Conservation (phyloP, 2,888 invertebrate genomes). For the Napeogenes sylphis region DNA sequence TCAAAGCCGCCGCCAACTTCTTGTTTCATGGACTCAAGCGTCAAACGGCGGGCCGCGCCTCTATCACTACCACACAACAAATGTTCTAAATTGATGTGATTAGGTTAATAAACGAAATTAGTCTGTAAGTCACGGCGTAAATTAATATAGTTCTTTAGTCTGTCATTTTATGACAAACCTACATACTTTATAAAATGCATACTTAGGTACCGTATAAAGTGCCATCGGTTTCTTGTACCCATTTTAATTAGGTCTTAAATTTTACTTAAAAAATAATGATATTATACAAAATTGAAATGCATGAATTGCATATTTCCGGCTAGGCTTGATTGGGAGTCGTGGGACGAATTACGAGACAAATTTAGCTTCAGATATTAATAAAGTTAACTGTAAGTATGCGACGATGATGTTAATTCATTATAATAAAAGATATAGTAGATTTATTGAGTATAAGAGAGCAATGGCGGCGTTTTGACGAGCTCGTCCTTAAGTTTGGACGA, state of each 20-base stretch:
- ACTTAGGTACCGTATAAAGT: conserved; percentile 65
- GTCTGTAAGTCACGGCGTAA: conserved; percentile 71
- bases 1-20: conserved; percentile 83
- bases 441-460: conserved; percentile 44
- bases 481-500: neutral
- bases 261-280: conserved; percentile 39
- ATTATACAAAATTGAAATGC: conserved; percentile 30
- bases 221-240: conserved; percentile 68
- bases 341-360: conserved; percentile 37
- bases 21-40: conserved; percentile 82
- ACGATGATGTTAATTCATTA: conserved; percentile 42
- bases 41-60: conserved; percentile 63
- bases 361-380: conserved; percentile 47
- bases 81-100: conserved; percentile 78
- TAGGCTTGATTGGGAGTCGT: conserved; percentile 25
- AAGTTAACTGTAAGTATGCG: conserved; percentile 46
- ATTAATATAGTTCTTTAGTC: conserved; percentile 70
- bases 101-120: conserved; percentile 69
- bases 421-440: conserved; percentile 50
- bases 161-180: conserved; percentile 73
- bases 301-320: conserved; percentile 21
- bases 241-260: conserved; percentile 61
- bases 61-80: conserved; percentile 75
- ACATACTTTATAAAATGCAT: conserved; percentile 67
- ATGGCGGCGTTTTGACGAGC: conserved; percentile 19